Percentiles rank a stretch among this genome's conserved stretches.
Conservation (phyloP, 2,797 vertebrate genomes). For the Lithobates pipiens region DNA sequence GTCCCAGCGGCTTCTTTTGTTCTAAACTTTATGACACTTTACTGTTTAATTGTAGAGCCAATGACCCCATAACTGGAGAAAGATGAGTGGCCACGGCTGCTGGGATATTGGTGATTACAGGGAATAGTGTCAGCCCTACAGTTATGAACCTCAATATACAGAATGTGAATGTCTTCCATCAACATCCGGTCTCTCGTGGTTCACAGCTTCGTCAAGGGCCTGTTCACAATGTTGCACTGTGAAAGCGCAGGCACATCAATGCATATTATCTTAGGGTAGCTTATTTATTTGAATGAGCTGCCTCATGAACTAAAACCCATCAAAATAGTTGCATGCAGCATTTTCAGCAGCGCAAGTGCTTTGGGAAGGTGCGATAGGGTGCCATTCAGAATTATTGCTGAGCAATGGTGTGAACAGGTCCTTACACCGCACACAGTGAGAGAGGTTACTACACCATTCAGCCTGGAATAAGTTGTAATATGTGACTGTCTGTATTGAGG, state of each 20-base stretch:
- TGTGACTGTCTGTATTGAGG: neutral
- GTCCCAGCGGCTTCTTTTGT: neutral
- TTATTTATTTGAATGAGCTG: too few relatives aligned
- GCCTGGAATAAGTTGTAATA: neutral
- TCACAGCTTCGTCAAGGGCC: neutral
- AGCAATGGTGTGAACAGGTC: too few relatives aligned
- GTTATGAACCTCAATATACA: neutral
- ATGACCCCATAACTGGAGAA: neutral
- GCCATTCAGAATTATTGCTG: too few relatives aligned
- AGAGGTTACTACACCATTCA: neutral
- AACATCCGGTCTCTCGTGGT: neutral
- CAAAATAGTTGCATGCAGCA: too few relatives aligned
- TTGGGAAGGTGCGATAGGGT: too few relatives aligned
- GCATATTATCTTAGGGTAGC: too few relatives aligned
- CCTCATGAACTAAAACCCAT: too few relatives aligned
- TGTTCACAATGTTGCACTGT: too few relatives aligned
- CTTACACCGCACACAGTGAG: neutral
- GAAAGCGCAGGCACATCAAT: too few relatives aligned
- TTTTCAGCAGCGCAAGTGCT: too few relatives aligned
- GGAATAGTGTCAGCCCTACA: neutral
- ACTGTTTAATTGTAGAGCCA: too few relatives aligned
- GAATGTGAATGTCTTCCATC: neutral
- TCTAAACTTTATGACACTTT: too few relatives aligned
- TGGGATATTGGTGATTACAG: neutral
- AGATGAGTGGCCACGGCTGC: neutral